These are phyloP conservation scores for Thalassaphorura encarpata DNA, from an alignment of 1,140 invertebrate species.

Conservation along the genomic window DNA sequence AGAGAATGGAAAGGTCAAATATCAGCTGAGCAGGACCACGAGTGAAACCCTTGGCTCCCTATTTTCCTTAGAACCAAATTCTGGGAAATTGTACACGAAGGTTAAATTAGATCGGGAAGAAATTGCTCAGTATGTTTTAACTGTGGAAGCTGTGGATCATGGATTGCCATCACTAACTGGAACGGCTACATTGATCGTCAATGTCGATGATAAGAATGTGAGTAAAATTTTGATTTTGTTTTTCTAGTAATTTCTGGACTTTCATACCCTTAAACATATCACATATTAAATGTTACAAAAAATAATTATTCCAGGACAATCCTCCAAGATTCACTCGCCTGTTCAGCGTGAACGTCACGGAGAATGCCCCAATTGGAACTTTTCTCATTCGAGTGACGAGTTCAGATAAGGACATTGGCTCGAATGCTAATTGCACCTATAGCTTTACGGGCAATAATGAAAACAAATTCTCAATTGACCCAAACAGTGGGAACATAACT, in stretches of 20 bases:
- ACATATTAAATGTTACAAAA: constrained; percentile 58
- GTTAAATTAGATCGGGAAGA: constrained; percentile 76
- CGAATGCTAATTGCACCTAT: constrained; percentile 80
- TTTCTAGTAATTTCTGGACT: too few species aligned
- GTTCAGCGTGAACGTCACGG: constrained; percentile 88
- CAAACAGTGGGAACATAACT: constrained; percentile 79
- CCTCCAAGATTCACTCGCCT: constrained; percentile 82
- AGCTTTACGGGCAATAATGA: constrained; percentile 64
- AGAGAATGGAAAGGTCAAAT: constrained; percentile 72
- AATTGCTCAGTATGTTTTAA: constrained; percentile 67
- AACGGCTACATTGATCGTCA: constrained; percentile 70
- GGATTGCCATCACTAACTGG: constrained; percentile 71
- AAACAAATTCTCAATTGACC: constrained; percentile 80
- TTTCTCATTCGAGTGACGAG: constrained; percentile 88
- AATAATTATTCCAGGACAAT: constrained; percentile 55
- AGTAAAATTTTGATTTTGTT: too few species aligned
- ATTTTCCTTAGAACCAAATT: constrained; percentile 68
- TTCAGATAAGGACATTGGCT: constrained; percentile 73
- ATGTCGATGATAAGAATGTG: constrained; percentile 48
- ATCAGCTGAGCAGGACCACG: constrained; percentile 54
- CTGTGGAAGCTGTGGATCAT: constrained; percentile 76
- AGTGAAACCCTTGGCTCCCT: constrained; percentile 51
- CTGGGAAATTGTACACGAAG: constrained; percentile 76
- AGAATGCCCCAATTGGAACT: constrained; percentile 83
- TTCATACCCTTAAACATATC: neutral